Evolutionary conservation across 2,888 invertebrate genomes (phyloP).

Genomic region (Acronicta aceris): DNA sequence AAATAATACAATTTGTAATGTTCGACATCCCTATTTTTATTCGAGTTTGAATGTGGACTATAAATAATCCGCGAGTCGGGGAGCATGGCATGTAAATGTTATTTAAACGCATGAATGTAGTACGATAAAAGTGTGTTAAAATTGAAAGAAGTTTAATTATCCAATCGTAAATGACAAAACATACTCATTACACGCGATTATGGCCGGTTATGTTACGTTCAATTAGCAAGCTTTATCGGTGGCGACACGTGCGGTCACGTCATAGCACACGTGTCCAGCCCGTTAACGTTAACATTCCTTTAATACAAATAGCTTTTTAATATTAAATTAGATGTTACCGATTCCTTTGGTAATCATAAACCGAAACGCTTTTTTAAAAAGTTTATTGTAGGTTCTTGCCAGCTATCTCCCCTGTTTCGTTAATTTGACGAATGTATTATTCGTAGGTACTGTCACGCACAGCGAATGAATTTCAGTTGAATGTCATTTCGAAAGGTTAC

Average conservation of each 20-base stretch:
- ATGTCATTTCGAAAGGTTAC: slow-evolving; percentile 51
- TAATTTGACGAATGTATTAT: slow-evolving; percentile 56
- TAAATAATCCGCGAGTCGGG: slow-evolving; percentile 51
- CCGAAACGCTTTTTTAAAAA: slow-evolving; percentile 51
- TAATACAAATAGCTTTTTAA: slow-evolving; percentile 74
- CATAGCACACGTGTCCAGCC: slow-evolving; percentile 63
- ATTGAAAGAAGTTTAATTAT: slow-evolving; percentile 75
- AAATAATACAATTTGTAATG: slow-evolving; percentile 64
- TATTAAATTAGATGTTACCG: slow-evolving; percentile 67
- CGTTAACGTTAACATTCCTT: slow-evolving; percentile 59
- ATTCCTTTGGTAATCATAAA: slow-evolving; percentile 66
- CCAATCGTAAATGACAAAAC: slow-evolving; percentile 69
- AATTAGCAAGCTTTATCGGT: slow-evolving; percentile 67
- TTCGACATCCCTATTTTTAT: slow-evolving; percentile 61
- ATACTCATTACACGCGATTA: slow-evolving; percentile 62
- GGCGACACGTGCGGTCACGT: slow-evolving; percentile 63
- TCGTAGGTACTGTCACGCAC: slow-evolving; percentile 48
- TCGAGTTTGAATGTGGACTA: slow-evolving; percentile 49
- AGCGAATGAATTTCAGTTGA: slow-evolving; percentile 34
- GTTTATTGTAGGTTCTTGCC: slow-evolving; percentile 38
- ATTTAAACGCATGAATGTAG: slow-evolving; percentile 59
- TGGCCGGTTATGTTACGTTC: slow-evolving; percentile 63
- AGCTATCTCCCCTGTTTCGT: slow-evolving; percentile 45
- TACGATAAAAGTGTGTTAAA: slow-evolving; percentile 66
- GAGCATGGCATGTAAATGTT: slow-evolving; percentile 67